These are phyloP conservation scores for Periparus ater DNA, from an alignment of 2,797 vertebrate species.

Conservation along the genomic window DNA sequence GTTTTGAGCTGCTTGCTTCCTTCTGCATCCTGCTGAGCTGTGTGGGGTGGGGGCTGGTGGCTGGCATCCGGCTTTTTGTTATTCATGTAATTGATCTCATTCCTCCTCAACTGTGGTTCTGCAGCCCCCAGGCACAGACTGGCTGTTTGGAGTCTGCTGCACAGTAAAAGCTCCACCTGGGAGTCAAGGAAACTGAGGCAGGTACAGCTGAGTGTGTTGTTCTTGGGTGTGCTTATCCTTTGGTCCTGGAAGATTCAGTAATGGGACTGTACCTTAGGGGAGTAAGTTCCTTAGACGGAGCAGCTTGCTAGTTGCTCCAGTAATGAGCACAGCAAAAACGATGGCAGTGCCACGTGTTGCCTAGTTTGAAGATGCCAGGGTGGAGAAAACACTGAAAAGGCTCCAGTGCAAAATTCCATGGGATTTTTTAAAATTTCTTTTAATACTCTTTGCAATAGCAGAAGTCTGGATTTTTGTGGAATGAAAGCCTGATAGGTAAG, in stretches of 20 bases:
- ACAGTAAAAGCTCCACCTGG: not conserved
- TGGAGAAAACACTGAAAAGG: not conserved
- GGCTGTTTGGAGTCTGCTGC: not conserved
- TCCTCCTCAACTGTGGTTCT: not conserved
- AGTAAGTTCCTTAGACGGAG: not conserved
- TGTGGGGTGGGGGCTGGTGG: not conserved
- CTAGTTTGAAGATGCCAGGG: not conserved
- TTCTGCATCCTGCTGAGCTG: not conserved
- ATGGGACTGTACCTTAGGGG: not conserved
- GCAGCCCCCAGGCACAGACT: not conserved
- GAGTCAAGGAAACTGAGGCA: not conserved
- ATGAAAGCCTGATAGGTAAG: not conserved
- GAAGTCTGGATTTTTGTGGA: not conserved
- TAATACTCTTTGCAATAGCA: not conserved
- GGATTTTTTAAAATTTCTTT: not conserved
- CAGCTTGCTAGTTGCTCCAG: not conserved
- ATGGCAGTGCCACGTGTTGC: accelerated
- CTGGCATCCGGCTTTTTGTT: constrained; percentile 13
- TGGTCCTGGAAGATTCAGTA: not conserved
- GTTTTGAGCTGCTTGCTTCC: not conserved
- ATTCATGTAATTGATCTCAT: constrained; percentile 9
- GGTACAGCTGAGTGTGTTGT: not conserved
- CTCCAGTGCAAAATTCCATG: not conserved
- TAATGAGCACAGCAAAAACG: not conserved
- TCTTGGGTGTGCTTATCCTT: not conserved